Evolutionary conservation across 2,797 vertebrate species (phyloP), one percentile per base, ranked within the genome.

Genomic region (Myotis vivesi): DNA sequence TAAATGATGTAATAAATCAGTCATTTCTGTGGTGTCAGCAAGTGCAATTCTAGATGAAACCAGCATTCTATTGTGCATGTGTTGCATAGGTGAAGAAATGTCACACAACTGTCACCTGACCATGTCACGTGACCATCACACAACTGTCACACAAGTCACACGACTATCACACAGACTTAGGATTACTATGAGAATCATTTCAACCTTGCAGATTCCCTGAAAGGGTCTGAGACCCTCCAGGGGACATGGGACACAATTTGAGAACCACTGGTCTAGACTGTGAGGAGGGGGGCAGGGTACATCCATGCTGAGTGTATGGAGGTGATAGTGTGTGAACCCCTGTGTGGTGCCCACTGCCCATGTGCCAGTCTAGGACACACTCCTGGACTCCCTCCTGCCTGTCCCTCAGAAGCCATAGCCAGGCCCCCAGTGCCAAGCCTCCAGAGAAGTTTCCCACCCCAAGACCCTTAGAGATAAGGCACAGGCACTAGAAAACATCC

Each of bases 401-500:
- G 11, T 22, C 12, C 66, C 30, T 36, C 20, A 10, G 30, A 20
- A 1, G 28, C 28, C 55, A 2, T 11, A 44, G 15, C 46, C n/a
- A 30, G 30, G 36, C 13, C 62, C n/a, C 22, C 28, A 13, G 38
- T 28, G 5, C 6, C 0, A 4, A 25, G 28, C 62, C 64, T 1
- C 11, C 33, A 30, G 44, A 30, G 44, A 19, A 30, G 28, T 36
- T 7, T 19, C 20, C 44, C 36, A 0, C 62, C 51, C 3, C 0
- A 3, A n/a, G 5, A 7, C 25, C 46, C 44, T 3, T 5, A 6
- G 46, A 23, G 59, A 51, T 19, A 2, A 53, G 28, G 49, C 11
- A 1, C 13, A 41, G 46, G 59, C 19, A 15, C 53, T 0, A 1
- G 30, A 64, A 20, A 20, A 30, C 20, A 0, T 2, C 0, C 4